These are phyloP conservation scores for Eubucco bourcierii DNA, from an alignment of 2,113 vertebrate species.

Conservation along the genomic window DNA sequence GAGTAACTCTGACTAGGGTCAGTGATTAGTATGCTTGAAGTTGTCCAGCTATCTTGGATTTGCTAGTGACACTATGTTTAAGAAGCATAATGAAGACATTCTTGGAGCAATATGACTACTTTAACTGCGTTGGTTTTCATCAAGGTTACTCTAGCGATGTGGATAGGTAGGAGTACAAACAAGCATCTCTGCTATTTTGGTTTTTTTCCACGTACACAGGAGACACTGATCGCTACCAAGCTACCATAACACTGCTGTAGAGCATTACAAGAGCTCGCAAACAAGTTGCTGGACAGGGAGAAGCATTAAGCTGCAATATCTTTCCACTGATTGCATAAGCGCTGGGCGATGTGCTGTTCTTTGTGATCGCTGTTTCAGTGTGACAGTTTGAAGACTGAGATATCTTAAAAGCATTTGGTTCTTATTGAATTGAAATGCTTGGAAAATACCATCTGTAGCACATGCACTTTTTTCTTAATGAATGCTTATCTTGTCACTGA, in stretches of 20 bases:
- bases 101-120: background rate
- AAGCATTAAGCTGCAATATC: slow-evolving; percentile 22
- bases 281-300: slow-evolving; percentile 60
- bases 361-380: background rate
- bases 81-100: background rate
- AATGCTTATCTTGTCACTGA: background rate
- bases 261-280: slow-evolving; percentile 44
- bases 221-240: slow-evolving; percentile 49
- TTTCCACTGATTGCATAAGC: slow-evolving; percentile 66
- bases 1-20: background rate
- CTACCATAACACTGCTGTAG: background rate
- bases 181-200: slow-evolving; percentile 1
- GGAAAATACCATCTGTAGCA: background rate
- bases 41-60: background rate
- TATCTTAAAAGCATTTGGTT: background rate
- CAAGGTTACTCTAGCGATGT: background rate
- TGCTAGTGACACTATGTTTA: background rate
- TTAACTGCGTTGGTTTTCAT: background rate
- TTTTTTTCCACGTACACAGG: slow-evolving; percentile 34
- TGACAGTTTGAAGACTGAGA: background rate
- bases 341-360: background rate
- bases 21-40: background rate
- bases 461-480: background rate
- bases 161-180: background rate
- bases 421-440: slow-evolving; percentile 8